Evolutionary conservation across 2,888 invertebrate species (phyloP).

Genomic region (Clivina fossor): DNA sequence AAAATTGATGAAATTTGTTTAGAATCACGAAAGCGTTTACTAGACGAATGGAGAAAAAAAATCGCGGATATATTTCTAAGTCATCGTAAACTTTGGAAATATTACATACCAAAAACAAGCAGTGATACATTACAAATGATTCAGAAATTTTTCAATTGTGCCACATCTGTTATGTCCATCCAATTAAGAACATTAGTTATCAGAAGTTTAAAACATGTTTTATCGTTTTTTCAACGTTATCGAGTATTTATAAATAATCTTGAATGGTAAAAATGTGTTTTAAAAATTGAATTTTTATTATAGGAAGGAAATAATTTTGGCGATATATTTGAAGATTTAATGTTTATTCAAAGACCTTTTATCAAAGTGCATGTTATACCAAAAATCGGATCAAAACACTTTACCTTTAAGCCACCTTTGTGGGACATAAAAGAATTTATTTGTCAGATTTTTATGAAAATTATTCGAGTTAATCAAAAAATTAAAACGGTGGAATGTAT

Average conservation of each 20-base stretch:
- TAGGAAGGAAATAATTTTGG: conserved; percentile 66
- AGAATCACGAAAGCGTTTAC: conserved; percentile 59
- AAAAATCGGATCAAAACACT: conserved; percentile 46
- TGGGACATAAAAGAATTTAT: conserved; percentile 57
- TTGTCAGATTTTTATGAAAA: conserved; percentile 60
- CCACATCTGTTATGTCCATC: conserved; percentile 77
- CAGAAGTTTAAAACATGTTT: conserved; percentile 67
- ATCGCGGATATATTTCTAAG: conserved; percentile 82
- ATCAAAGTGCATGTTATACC: conserved; percentile 58
- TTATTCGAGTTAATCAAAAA: conserved; percentile 62
- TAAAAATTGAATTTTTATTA: conserved; percentile 10
- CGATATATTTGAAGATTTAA: conserved; percentile 61
- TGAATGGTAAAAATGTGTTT: no score
- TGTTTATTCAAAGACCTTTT: conserved; percentile 60
- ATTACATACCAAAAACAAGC: conserved; percentile 64
- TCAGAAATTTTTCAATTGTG: conserved; percentile 67
- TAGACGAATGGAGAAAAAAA: conserved; percentile 78
- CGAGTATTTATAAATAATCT: no score
- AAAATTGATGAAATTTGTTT: conserved; percentile 62
- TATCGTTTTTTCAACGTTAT: no score
- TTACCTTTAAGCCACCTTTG: conserved; percentile 62
- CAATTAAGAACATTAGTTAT: conserved; percentile 74
- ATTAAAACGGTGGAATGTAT: conserved; percentile 67
- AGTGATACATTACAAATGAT: conserved; percentile 59
- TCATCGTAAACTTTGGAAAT: conserved; percentile 71